Percentiles rank a stretch among this genome's conserved stretches.
Evolutionary conservation across 2,888 invertebrate genomes (phyloP).

Genomic region (Phragmatobia fuliginosa): DNA sequence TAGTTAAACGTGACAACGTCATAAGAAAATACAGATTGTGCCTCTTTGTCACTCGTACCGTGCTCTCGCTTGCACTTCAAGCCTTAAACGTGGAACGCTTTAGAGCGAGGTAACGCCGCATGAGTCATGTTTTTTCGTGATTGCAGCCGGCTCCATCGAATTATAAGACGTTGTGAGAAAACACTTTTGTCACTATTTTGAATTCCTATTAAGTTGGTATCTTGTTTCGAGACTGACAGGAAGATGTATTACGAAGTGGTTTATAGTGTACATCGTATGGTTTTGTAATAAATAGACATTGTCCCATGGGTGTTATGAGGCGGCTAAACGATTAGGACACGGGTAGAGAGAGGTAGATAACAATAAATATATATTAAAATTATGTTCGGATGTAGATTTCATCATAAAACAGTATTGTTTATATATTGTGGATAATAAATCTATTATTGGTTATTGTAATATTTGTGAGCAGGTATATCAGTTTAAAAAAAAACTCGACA

Average conservation of each 20-base stretch:
- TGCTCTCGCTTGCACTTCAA: no score
- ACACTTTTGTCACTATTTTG: background rate
- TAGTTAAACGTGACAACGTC: no score
- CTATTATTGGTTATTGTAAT: background rate
- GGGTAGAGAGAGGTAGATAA: background rate
- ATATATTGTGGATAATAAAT: background rate
- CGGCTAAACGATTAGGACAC: slow-evolving; percentile 10
- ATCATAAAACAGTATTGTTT: background rate
- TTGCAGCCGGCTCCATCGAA: no score
- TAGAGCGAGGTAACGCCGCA: no score
- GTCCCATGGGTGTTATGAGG: slow-evolving; percentile 12
- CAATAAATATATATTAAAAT: slow-evolving; percentile 10
- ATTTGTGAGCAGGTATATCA: no score
- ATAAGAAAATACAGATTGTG: no score
- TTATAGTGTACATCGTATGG: slow-evolving; percentile 13
- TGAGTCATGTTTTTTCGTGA: no score
- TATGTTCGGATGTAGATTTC: background rate
- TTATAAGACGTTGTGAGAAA: no score
- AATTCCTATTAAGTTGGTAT: background rate
- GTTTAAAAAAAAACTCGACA: no score
- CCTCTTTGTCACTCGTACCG: no score
- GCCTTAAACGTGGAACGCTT: no score
- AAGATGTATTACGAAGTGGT: slow-evolving; percentile 14
- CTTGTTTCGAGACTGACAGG: background rate
- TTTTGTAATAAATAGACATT: slow-evolving; percentile 5